Evolutionary conservation across 2,888 invertebrate genomes (phyloP).

Genomic region (Agonopterix heracliana): DNA sequence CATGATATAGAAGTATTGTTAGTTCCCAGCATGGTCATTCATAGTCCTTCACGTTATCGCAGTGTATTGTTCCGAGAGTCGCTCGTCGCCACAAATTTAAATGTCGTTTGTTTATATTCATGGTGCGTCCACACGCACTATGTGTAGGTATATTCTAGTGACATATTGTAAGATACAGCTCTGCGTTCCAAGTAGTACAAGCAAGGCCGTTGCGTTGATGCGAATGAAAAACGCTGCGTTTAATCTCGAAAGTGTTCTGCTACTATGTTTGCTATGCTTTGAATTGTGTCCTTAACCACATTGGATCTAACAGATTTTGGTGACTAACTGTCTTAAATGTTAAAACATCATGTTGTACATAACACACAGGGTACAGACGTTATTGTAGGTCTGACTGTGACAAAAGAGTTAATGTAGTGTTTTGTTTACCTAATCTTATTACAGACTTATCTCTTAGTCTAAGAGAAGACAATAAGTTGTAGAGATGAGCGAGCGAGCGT

Average conservation of each 20-base stretch:
- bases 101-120: conserved; percentile 65
- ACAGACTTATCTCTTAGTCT: no score
- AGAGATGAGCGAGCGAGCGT: background rate
- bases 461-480: no score
- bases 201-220: conserved; percentile 42
- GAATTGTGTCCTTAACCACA: background rate
- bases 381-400: no score
- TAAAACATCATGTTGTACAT: no score
- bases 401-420: no score
- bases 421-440: no score
- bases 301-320: no score
- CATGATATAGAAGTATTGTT: background rate
- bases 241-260: conserved; percentile 8
- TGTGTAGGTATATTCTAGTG: conserved; percentile 42
- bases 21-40: conserved; percentile 39
- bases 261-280: background rate
- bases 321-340: no score
- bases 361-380: no score
- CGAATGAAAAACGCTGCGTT: conserved; percentile 24
- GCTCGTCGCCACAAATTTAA: conserved; percentile 44
- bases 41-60: conserved; percentile 34
- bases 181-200: conserved; percentile 43
- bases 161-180: conserved; percentile 46
- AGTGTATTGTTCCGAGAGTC: conserved; percentile 30
- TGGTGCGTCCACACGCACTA: conserved; percentile 43